phyloP scores from a whole-genome alignment of 2,888 invertebrate genomes.

The Andrena camellia region DNA sequence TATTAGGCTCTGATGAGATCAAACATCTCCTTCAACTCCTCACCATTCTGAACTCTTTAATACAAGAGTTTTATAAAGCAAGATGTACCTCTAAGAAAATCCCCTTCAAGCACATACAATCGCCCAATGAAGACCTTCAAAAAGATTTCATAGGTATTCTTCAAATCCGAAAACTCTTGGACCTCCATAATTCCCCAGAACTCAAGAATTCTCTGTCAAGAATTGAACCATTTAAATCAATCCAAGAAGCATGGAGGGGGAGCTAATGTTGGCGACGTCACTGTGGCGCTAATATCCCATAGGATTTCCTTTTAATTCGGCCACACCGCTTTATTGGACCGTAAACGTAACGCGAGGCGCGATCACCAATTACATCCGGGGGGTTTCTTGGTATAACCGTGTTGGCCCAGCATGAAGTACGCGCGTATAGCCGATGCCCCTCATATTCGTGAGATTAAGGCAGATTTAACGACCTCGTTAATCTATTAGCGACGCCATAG shows the following conservation, averaged over 20 bases:
- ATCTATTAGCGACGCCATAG: slow-evolving; percentile 52
- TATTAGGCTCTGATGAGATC: background rate
- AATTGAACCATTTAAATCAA: slow-evolving; percentile 9
- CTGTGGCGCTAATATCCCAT: slow-evolving; percentile 22
- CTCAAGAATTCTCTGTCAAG: background rate
- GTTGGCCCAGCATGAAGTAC: slow-evolving; percentile 19
- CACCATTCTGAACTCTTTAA: too few species aligned
- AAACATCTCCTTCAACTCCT: background rate
- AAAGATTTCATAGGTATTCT: too few species aligned
- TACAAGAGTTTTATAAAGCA: too few species aligned
- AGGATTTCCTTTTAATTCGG: slow-evolving; percentile 65
- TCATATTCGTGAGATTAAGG: slow-evolving; percentile 66
- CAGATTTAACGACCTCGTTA: slow-evolving; percentile 67
- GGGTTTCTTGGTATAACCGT: slow-evolving; percentile 48
- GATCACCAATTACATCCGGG: slow-evolving; percentile 65
- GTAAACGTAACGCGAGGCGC: slow-evolving; percentile 64
- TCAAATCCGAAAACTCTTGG: background rate
- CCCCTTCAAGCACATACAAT: too few species aligned
- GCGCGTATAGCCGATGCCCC: slow-evolving; percentile 24
- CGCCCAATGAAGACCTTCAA: too few species aligned
- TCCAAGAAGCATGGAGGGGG: background rate
- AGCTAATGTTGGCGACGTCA: background rate
- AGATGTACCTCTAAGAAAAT: too few species aligned
- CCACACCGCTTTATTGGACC: slow-evolving; percentile 57
- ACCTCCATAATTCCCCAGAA: background rate